Base-by-base conservation (phyloP, 2,113 vertebrate genomes). In the Choloepus hoffmanni region DNA sequence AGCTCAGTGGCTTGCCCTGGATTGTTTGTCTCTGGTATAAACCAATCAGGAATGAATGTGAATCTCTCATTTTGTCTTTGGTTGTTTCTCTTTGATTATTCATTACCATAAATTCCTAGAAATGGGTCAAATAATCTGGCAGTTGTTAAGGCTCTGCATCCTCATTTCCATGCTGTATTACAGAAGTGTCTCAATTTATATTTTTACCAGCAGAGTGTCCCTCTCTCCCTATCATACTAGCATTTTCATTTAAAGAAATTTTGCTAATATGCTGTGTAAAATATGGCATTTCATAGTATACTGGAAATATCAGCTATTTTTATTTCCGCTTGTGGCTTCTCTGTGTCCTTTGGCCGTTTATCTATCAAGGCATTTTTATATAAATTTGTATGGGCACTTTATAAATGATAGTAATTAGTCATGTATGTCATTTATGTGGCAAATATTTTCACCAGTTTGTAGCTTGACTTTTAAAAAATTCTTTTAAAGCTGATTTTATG, bases 391-490 rank as follows among this genome's bases (percentile, higher is more conserved):
- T 30, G 33, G 86, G 21, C 8, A 36, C 18, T 96, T 95, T 86
- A 58, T 60, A 48, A 68, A 72, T 9, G 55, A 28, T 72, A 76
- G 72, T 62, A 18, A 62, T 88, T 92, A 86, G n/a, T 85, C 33
- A 33, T 89, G 76, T 74, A 12, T 96, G 55, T 93, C 78, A 53
- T 58, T 73, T 40, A 77, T 28, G 48, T 82, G 67, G 43, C 55
- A 93, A 55, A 83, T 73, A 43, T 68, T 92, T 95, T 92, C 33
- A 62, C n/a, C 21, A 76, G 13, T 43, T 96, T 96, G 70, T 67
- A 26, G 58, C 84, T 60, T 89, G 67, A 81, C 24, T 76, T 92
- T 82, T 60, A 79, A 63, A 90, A 62, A 76, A 28, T 65, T 89
- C 15, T 74, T 45, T 73, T 72, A 18, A 88, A 89, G 83, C 28